These are phyloP conservation scores for Deroptyus accipitrinus DNA, from an alignment of 2,113 vertebrate species.

Conservation along the genomic window DNA sequence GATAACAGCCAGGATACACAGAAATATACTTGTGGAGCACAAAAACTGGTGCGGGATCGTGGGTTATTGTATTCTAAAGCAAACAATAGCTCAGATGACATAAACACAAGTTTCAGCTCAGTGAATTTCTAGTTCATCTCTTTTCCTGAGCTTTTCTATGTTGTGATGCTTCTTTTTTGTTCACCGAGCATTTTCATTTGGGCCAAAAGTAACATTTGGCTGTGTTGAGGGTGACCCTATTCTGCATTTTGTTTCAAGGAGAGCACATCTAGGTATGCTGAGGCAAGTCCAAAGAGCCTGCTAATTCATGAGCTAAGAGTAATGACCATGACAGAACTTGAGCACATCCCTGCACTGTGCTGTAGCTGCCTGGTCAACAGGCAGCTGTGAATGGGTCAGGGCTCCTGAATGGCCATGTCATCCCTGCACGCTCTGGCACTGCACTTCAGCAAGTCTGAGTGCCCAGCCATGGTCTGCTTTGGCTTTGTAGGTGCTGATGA, in stretches of 20 bases:
- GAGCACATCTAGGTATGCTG: not conserved
- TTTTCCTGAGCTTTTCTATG: not conserved
- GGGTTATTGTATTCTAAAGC: not conserved
- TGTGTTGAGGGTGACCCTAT: not conserved
- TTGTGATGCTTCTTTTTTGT: not conserved
- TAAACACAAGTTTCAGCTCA: not conserved
- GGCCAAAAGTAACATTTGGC: not conserved
- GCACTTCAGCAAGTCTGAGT: not conserved
- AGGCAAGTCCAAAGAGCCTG: not conserved
- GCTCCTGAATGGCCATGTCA: fast-evolving
- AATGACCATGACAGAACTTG: not conserved
- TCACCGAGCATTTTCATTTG: not conserved
- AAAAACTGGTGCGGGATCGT: not conserved
- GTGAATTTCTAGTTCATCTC: not conserved
- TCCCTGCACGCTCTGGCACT: not conserved
- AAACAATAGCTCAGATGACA: not conserved
- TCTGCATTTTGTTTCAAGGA: not conserved
- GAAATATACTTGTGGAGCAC: not conserved
- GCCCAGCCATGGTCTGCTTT: not conserved
- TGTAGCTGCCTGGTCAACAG: not conserved
- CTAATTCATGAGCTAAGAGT: not conserved
- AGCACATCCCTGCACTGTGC: not conserved
- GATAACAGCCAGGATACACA: not conserved
- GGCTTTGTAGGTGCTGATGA: not conserved
- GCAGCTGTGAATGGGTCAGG: fast-evolving